phyloP scores from a whole-genome alignment of 1,140 invertebrate species.

The Phenacoccus solenopsis region DNA sequence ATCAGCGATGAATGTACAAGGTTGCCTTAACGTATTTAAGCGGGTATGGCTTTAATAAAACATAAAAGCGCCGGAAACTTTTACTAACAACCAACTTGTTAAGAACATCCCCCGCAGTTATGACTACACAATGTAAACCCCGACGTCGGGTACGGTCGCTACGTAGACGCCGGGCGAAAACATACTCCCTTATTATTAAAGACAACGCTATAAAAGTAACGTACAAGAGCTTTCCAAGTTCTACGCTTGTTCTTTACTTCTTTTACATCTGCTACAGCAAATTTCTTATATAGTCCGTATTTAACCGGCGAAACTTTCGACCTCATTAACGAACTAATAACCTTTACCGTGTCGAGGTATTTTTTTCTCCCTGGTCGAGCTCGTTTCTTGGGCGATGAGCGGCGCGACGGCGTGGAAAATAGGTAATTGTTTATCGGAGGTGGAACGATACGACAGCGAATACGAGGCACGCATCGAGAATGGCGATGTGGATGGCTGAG shows the following conservation, averaged over 20 bases:
- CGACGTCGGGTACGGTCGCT: background rate
- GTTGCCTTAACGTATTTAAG: conserved; percentile 9
- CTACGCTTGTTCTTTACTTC: conserved; percentile 12
- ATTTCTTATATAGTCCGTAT: background rate
- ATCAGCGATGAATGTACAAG: conserved; percentile 12
- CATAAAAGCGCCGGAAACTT: conserved; percentile 17
- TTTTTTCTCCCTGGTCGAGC: too few species aligned
- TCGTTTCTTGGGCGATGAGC: too few species aligned
- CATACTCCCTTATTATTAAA: conserved; percentile 14
- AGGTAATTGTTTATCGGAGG: too few species aligned
- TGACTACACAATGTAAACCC: conserved; percentile 10
- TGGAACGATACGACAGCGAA: too few species aligned
- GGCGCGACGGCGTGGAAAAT: too few species aligned
- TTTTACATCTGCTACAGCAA: background rate
- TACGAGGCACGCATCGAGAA: too few species aligned
- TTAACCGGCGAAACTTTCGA: background rate
- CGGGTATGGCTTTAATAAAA: conserved; percentile 12
- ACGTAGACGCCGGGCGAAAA: background rate
- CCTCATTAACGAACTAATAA: background rate
- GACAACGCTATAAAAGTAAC: conserved; percentile 16
- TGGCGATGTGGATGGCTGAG: too few species aligned
- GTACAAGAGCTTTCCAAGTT: conserved; percentile 13
- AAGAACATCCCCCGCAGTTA: conserved; percentile 17
- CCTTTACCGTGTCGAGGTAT: background rate
- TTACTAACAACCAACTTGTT: conserved; percentile 18